Conservation (phyloP, 2,797 vertebrate genomes). For the Triplophysa yarkandensis region DNA sequence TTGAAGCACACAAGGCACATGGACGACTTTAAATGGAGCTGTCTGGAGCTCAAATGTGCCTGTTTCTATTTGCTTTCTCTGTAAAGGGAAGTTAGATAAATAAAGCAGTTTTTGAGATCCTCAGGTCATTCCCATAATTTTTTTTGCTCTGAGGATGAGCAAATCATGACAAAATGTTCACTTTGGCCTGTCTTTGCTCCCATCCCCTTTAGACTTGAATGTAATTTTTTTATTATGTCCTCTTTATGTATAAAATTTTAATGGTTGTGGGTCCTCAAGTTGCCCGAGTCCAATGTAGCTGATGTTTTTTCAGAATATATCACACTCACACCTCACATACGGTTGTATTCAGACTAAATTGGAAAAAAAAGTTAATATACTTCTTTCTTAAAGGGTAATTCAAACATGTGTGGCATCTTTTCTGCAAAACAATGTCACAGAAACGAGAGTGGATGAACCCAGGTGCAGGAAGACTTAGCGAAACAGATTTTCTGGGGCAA, state of each 20-base stretch:
- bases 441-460: too few species aligned
- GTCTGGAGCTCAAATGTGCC: background rate
- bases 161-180: background rate
- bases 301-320: too few species aligned
- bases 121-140: background rate
- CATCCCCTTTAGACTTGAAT: background rate
- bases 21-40: background rate
- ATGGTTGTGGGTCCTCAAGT: too few species aligned
- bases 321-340: too few species aligned
- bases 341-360: too few species aligned
- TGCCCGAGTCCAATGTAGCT: too few species aligned
- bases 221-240: background rate
- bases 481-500: too few species aligned
- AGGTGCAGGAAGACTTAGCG: too few species aligned
- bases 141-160: background rate
- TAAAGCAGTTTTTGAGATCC: background rate
- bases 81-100: background rate
- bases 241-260: background rate
- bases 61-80: background rate
- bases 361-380: too few species aligned
- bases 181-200: background rate
- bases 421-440: too few species aligned
- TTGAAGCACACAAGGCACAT: background rate
- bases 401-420: too few species aligned
- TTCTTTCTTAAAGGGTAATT: too few species aligned